Percentiles rank a stretch among this genome's conserved stretches.
These are phyloP conservation scores for Bujurquina vittata DNA, from an alignment of 2,113 vertebrate genomes.

Conservation along the genomic window DNA sequence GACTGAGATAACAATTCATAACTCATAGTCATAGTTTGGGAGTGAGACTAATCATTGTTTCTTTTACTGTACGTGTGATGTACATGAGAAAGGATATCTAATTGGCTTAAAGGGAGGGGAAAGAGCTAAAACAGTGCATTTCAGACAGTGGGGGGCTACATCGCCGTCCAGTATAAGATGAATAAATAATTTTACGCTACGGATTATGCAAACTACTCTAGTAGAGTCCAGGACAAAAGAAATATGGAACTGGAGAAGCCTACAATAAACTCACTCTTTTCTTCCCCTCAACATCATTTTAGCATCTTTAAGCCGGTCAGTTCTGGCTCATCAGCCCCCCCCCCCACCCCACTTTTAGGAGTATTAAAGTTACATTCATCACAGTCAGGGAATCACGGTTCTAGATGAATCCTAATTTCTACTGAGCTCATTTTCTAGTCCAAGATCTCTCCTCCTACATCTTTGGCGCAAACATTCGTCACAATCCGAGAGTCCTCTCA, in stretches of 20 bases:
- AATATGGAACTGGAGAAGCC: background rate
- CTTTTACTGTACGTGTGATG: background rate
- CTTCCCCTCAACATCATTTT: too few relatives aligned
- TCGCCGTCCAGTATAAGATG: background rate
- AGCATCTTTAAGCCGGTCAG: too few relatives aligned
- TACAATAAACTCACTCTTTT: too few relatives aligned
- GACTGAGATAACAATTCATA: background rate
- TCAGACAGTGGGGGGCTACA: background rate
- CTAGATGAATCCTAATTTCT: too few relatives aligned
- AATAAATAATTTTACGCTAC: background rate
- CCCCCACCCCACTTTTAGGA: too few relatives aligned
- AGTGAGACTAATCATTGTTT: background rate
- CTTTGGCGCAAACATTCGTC: background rate
- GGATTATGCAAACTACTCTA: too few relatives aligned
- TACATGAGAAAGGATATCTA: accelerated
- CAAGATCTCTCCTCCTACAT: background rate
- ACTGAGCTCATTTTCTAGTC: background rate
- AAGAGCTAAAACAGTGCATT: background rate
- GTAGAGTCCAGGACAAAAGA: background rate
- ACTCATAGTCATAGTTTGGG: background rate
- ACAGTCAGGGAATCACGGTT: too few relatives aligned
- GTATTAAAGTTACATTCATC: too few relatives aligned
- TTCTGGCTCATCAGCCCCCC: too few relatives aligned
- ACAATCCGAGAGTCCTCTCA: background rate
- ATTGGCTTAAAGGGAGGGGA: background rate